Evolutionary conservation across 1,140 invertebrate species (phyloP).

Genomic region (Macrobrachium rosenbergii): DNA sequence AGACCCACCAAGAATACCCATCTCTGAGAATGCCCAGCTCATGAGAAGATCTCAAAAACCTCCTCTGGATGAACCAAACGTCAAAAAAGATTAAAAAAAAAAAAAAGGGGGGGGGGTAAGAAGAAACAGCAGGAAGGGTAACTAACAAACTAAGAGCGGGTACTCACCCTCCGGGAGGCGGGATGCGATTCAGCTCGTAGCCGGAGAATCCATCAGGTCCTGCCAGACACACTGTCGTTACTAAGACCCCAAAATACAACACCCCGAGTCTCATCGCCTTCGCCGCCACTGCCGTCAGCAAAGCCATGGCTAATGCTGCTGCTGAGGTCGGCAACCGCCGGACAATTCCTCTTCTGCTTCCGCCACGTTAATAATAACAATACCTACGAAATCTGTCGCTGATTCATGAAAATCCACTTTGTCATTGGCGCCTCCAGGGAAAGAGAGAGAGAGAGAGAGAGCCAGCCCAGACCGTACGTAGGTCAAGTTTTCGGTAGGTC

Average conservation of each 20-base stretch:
- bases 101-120: too few relatives aligned
- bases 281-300: slow-evolving; percentile 18
- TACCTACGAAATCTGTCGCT: too few relatives aligned
- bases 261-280: slow-evolving; percentile 23
- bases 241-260: slow-evolving; percentile 18
- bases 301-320: slow-evolving; percentile 23
- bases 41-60: too few relatives aligned
- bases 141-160: not conserved
- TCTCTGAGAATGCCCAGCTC: too few relatives aligned
- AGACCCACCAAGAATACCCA: too few relatives aligned
- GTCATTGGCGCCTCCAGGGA: too few relatives aligned
- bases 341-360: not conserved
- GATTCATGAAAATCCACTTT: too few relatives aligned
- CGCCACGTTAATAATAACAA: not conserved
- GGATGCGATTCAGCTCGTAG: slow-evolving; percentile 28
- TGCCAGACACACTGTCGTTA: slow-evolving; percentile 24
- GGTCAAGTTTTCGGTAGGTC: not conserved
- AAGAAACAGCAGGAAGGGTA: too few relatives aligned
- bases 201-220: slow-evolving; percentile 49
- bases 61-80: too few relatives aligned
- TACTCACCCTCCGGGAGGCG: slow-evolving; percentile 51
- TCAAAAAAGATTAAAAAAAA: too few relatives aligned
- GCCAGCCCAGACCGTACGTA: too few relatives aligned
- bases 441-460: too few relatives aligned
- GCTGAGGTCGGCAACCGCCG: not conserved